Conservation (phyloP, 2,113 vertebrate genomes). For the Myrmecophaga tridactyla region DNA sequence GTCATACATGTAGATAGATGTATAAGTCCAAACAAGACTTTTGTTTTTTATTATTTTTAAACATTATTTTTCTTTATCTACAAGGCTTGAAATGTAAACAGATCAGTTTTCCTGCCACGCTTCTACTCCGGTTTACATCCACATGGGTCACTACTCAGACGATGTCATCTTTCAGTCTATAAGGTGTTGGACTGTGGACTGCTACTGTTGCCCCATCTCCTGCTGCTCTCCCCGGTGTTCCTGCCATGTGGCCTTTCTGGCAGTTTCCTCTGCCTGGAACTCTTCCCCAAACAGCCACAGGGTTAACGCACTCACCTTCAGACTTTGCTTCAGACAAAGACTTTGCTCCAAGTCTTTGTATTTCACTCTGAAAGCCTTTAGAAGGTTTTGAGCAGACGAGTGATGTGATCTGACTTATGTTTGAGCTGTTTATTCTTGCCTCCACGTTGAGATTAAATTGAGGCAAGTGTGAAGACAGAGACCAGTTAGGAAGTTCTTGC, state of each 20-base stretch:
- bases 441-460: neutral
- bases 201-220: neutral
- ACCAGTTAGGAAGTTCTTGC: neutral
- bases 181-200: neutral
- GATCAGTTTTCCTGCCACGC: neutral
- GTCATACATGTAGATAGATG: neutral
- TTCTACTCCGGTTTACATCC: neutral
- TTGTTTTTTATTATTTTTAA: too few species aligned
- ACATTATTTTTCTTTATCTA: too few species aligned
- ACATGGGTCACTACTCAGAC: neutral
- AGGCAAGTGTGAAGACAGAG: neutral
- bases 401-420: neutral
- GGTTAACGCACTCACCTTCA: neutral
- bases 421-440: neutral
- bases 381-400: neutral
- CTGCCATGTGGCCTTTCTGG: neutral
- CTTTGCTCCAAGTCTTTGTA: neutral
- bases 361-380: neutral
- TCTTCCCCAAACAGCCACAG: neutral
- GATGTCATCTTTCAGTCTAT: neutral
- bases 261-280: neutral
- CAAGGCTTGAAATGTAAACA: neutral
- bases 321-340: too few species aligned
- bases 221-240: too few species aligned
- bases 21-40: neutral